Percentiles rank a stretch among this genome's conserved stretches.
phyloP scores from a whole-genome alignment of 2,113 vertebrate species.

The Edolisoma coerulescens region DNA sequence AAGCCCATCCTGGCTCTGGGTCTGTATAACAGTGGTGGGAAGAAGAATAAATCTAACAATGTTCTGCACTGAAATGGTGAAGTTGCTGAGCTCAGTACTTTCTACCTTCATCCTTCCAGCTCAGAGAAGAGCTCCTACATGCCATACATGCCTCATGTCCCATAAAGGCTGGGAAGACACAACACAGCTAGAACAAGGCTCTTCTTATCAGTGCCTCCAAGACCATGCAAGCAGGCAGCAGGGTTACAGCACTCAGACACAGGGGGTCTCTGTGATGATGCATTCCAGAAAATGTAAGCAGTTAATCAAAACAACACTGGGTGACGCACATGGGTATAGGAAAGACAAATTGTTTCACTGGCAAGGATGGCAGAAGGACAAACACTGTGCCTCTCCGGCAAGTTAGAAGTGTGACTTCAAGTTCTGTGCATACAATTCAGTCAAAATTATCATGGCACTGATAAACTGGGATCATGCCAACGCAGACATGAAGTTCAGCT shows the following conservation, averaged over 20 bases:
- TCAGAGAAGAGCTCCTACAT: not conserved
- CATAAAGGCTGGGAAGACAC: not conserved
- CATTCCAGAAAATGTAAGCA: not conserved
- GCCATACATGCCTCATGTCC: not conserved
- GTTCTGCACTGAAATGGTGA: not conserved
- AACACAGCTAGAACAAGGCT: not conserved
- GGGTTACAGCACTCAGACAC: not conserved
- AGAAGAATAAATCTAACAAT: not conserved
- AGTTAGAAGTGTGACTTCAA: not conserved
- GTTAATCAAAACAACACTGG: not conserved
- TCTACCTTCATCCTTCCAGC: not conserved
- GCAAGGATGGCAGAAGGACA: not conserved
- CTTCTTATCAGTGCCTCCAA: not conserved
- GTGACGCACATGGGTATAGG: accelerated
- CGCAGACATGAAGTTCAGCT: not conserved
- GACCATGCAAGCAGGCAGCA: not conserved
- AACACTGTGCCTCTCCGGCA: not conserved
- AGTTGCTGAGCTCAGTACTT: not conserved
- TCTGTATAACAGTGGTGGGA: not conserved
- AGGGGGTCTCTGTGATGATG: not conserved
- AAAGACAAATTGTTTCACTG: not conserved
- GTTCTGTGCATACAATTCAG: not conserved
- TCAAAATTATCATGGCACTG: not conserved
- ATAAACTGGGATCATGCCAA: not conserved
- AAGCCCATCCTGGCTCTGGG: not conserved